Percentiles rank a stretch among this genome's conserved stretches.
Conservation (phyloP, 2,888 invertebrate species). For the Cremastinae sp. region DNA sequence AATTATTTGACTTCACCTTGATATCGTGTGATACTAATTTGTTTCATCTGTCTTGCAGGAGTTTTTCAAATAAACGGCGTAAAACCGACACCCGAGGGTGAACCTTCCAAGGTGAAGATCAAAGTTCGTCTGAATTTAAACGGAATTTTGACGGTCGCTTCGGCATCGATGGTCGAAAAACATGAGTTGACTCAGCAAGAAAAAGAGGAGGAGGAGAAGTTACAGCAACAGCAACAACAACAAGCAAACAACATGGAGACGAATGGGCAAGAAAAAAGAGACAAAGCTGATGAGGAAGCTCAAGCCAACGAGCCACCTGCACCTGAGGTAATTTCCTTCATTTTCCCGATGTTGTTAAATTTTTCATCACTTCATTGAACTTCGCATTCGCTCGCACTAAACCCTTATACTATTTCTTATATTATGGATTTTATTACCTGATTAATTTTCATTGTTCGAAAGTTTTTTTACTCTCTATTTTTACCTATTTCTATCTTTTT, state of each 20-base stretch:
- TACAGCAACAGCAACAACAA: constrained; percentile 65
- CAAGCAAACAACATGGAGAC: constrained; percentile 69
- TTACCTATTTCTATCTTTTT: too few relatives aligned
- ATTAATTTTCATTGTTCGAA: too few relatives aligned
- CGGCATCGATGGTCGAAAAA: constrained; percentile 91
- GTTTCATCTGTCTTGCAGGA: constrained; percentile 80
- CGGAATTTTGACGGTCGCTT: constrained; percentile 93
- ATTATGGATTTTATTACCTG: too few relatives aligned
- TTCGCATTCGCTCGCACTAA: not conserved
- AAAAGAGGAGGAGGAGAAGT: constrained; percentile 77
- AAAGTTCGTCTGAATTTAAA: constrained; percentile 97
- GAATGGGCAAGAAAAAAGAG: constrained; percentile 70
- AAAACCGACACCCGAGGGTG: constrained; percentile 92
- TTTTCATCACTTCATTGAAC: not conserved
- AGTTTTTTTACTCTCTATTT: too few relatives aligned
- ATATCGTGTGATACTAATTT: not conserved
- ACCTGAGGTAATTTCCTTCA: constrained; percentile 71
- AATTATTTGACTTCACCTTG: not conserved
- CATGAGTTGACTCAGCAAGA: constrained; percentile 77
- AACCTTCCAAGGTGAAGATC: constrained; percentile 96
- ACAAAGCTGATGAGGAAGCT: constrained; percentile 77
- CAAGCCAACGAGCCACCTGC: constrained; percentile 77
- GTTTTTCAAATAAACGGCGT: constrained; percentile 91
- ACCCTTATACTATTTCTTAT: too few relatives aligned
- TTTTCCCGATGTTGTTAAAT: constrained; percentile 4